Conservation (phyloP, 2,888 invertebrate genomes). For the Galerucella nymphaeae region DNA sequence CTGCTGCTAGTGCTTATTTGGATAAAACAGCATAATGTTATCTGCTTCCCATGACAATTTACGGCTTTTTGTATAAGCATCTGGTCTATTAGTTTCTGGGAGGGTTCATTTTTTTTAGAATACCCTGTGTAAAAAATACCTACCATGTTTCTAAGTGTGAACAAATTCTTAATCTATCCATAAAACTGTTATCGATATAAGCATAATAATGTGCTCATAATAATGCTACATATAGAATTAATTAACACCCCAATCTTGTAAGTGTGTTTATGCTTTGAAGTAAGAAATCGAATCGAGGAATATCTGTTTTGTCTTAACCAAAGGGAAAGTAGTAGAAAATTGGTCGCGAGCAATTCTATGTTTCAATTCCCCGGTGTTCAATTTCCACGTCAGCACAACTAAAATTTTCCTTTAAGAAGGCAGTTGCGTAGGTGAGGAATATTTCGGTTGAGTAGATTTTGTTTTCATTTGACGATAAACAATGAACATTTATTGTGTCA, state of each 20-base stretch:
- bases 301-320: slow-evolving; percentile 15
- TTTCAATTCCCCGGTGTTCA: slow-evolving; percentile 25
- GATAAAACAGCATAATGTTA: too few relatives aligned
- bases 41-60: too few relatives aligned
- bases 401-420: slow-evolving; percentile 4
- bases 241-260: background rate
- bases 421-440: background rate
- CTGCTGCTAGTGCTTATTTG: too few relatives aligned
- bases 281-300: background rate
- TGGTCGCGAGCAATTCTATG: slow-evolving; percentile 21
- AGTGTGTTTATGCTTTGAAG: slow-evolving; percentile 7
- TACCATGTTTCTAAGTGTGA: too few relatives aligned
- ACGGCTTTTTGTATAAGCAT: too few relatives aligned
- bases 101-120: too few relatives aligned
- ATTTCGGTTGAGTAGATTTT: background rate
- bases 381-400: slow-evolving; percentile 22
- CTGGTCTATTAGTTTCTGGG: too few relatives aligned
- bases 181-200: background rate
- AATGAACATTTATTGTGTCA: too few relatives aligned
- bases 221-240: background rate
- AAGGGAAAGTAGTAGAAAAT: slow-evolving; percentile 15
- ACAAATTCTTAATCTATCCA: background rate
- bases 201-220: background rate
- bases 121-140: too few relatives aligned
- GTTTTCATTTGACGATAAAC: too few relatives aligned